Conservation (phyloP, 2,113 vertebrate genomes). For the Suricata suricatta region DNA sequence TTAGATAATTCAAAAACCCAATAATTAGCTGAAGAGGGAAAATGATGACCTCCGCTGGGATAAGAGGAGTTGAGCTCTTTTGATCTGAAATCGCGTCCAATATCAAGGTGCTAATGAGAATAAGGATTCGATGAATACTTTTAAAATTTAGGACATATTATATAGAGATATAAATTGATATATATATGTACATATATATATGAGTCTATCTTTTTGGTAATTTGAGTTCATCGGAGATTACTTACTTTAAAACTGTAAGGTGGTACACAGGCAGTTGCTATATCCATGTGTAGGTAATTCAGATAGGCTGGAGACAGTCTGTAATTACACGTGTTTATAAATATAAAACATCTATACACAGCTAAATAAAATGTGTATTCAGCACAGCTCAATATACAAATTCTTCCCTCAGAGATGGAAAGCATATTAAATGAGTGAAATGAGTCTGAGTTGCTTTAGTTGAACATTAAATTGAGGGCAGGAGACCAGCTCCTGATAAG, state of each 20-base stretch:
- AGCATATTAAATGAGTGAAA: slow-evolving; percentile 20
- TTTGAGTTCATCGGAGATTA: background rate
- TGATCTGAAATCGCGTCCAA: background rate
- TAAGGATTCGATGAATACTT: background rate
- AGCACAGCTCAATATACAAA: background rate
- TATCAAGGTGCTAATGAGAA: background rate
- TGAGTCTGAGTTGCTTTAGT: slow-evolving; percentile 10
- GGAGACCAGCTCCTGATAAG: slow-evolving; percentile 57
- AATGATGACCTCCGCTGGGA: background rate
- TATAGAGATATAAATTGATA: background rate
- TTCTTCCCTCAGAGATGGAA: background rate
- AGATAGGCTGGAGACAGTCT: background rate
- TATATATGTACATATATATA: background rate
- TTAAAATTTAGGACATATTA: background rate
- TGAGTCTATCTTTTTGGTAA: background rate
- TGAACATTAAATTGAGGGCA: slow-evolving; percentile 56
- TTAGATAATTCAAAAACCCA: background rate
- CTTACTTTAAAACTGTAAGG: background rate
- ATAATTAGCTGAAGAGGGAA: background rate
- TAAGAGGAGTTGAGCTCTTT: background rate
- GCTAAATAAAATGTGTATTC: background rate
- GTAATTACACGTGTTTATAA: background rate
- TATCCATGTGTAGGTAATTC: background rate
- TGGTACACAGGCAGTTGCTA: background rate
- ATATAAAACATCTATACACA: background rate